Conservation (phyloP, 2,888 invertebrate species). For the Scaptomyza reducta region DNA sequence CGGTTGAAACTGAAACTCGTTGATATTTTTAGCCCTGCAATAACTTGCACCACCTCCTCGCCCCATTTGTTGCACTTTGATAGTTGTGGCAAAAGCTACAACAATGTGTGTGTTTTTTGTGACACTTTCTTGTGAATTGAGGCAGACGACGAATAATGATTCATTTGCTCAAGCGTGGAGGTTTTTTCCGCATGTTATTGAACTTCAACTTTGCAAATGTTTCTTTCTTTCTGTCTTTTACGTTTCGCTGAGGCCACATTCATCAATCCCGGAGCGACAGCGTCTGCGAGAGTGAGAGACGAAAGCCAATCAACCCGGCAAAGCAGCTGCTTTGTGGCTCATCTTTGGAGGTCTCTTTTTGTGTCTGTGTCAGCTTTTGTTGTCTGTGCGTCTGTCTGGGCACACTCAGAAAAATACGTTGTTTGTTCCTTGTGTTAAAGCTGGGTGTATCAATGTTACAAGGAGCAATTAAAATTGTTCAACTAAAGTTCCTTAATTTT, state of each 20-base stretch:
- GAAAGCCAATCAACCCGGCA: conserved; percentile 15
- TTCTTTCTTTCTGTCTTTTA: conserved; percentile 4
- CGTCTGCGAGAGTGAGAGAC: background rate
- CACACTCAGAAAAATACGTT: background rate
- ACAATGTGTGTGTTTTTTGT: conserved; percentile 9
- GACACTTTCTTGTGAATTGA: conserved; percentile 15
- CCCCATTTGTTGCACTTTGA: background rate
- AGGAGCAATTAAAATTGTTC: no score
- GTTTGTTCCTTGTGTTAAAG: background rate
- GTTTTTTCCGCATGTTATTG: conserved; percentile 42
- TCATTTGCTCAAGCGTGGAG: conserved; percentile 16
- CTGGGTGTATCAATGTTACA: no score
- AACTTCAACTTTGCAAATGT: conserved; percentile 33
- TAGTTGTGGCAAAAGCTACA: background rate
- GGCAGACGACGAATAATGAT: conserved; percentile 22
- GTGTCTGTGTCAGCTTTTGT: conserved; percentile 18
- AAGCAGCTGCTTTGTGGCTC: conserved; percentile 2
- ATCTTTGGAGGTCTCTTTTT: conserved; percentile 10
- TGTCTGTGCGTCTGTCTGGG: conserved; percentile 13
- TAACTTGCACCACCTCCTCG: background rate
- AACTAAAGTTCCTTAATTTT: no score
- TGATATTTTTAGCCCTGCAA: conserved; percentile 56
- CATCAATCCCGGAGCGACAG: conserved; percentile 14
- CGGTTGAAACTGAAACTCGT: conserved; percentile 72
- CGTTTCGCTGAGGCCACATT: conserved; percentile 24